phyloP scores from a whole-genome alignment of 1,140 invertebrate species.

The Hycleus cichorii region DNA sequence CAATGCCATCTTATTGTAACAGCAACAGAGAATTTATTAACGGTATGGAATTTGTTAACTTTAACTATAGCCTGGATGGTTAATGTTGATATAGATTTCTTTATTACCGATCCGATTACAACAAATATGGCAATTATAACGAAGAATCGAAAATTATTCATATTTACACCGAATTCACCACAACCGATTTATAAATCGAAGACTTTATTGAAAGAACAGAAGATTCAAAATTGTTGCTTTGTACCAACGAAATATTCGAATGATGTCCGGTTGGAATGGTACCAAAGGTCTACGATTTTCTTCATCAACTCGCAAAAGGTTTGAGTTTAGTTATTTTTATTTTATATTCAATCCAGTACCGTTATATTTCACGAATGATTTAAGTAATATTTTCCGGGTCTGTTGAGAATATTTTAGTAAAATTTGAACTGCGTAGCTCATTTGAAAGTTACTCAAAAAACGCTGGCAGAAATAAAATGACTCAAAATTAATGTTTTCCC shows the following conservation, averaged over 20 bases:
- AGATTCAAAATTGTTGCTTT: conserved; percentile 46
- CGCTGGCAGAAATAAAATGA: too few species aligned
- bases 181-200: conserved; percentile 46
- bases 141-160: conserved; percentile 51
- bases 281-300: conserved; percentile 50
- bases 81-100: conserved; percentile 43
- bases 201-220: conserved; percentile 42
- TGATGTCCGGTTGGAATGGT: conserved; percentile 46
- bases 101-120: conserved; percentile 54
- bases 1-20: conserved; percentile 58
- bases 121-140: conserved; percentile 61
- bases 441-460: too few species aligned
- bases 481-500: too few species aligned
- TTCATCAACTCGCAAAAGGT: conserved; percentile 52
- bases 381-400: conserved; percentile 1
- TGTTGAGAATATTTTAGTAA: conserved; percentile 19
- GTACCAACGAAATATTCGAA: conserved; percentile 46
- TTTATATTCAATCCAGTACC: too few species aligned
- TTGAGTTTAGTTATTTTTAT: conserved; percentile 28
- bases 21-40: conserved; percentile 48
- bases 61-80: conserved; percentile 55
- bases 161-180: conserved; percentile 52
- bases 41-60: conserved; percentile 66
- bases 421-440: too few species aligned
- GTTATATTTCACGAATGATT: neutral